Evolutionary conservation across 2,888 invertebrate species (phyloP), one percentile per base, ranked within the genome.

Genomic region (Sycophila texana): DNA sequence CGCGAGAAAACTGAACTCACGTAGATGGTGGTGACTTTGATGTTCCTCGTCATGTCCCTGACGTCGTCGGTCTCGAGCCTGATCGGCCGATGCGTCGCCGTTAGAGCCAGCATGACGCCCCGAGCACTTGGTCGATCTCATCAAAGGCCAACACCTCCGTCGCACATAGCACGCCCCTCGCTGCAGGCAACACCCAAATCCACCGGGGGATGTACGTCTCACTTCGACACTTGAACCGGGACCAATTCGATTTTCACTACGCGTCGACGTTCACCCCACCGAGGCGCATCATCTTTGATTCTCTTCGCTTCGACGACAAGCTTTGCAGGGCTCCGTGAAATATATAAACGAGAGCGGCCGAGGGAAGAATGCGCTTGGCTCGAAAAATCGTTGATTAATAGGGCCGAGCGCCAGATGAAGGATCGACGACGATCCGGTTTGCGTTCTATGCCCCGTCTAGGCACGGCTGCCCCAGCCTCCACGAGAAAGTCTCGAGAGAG

Each of bases 31-130:
- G 89, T 88, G 84, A 90, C 88, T 84, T 87, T 86, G 83, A 88
- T 87, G 83, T 86, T 89, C 85, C 90, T 89, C 84, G 89, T 87
- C 87, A 90, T 89, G 84, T 90, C 89, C 85, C 90, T 86, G 84
- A 89, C 87, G 85, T 90, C 90, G 85, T 90, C 89, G 81, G 88
- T 86, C 83, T 89, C 89, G 81, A 86, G 85, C 80, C 86, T 86
- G 81, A 89, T 87, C 76, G 88, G 85, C 83, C 85, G 87, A 82
- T 89, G 88, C 83, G 87, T 85, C 84, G 88, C 84, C 81, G 88
- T 86, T 81, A 88, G 86, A 82, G 89, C 88, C 84, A 89, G 82
- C 89, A 90, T 89, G 68, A 39, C 70, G 55, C 22, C 51, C 39
- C 39, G 39, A 10, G 39, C 39, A 10, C 1, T 67, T 57, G 63